Evolutionary conservation across 2,888 invertebrate genomes (phyloP), one percentile per base, ranked within the genome.

Genomic region (Pachycephus smyrnensis): DNA sequence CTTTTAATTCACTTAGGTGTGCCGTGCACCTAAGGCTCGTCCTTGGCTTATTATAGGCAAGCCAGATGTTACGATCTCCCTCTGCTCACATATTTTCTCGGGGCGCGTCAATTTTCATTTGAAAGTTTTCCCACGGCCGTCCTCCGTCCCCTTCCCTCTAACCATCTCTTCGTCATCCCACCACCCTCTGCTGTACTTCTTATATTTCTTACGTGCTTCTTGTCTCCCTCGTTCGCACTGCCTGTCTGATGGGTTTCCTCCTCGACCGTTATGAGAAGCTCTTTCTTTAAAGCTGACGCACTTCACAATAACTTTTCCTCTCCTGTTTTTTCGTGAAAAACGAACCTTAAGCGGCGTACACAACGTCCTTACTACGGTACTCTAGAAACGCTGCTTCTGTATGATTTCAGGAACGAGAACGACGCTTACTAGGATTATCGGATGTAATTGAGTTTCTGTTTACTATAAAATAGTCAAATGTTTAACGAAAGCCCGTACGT

Each of bases 31-130:
- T 23, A 35, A 35, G 36, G 32, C 68, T 73, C 76, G 55, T 31
- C 69, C 79, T 79, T 76, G 79, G 77, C 83, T 83, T 81, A 82
- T 82, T 83, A 80, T 75, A 75, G 75, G 33, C 79, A 76, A 81
- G 82, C 37, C 80, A 80, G 79, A 77, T 79, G 78, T 73, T 73
- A 76, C 69, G 76, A 80, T 80, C 75, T 73, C 68, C 77, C 75
- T 79, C 76, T 76, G 68, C 76, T 78, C 73, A 79, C 79, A 82
- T 82, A 81, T 82, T 80, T 80, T 81, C 75, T 75, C 68, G 37
- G 75, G 74, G 77, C 77, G 76, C 78, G 82, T 83, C 81, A 82
- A 83, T 83, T 83, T 82, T 83, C 82, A 83, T 83, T 81, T 80
- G 69, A 83, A 83, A 81, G 77, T 82, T 82, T 80, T 77, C 40